Conservation (phyloP, 2,113 vertebrate genomes). For the Anolis sagrei region DNA sequence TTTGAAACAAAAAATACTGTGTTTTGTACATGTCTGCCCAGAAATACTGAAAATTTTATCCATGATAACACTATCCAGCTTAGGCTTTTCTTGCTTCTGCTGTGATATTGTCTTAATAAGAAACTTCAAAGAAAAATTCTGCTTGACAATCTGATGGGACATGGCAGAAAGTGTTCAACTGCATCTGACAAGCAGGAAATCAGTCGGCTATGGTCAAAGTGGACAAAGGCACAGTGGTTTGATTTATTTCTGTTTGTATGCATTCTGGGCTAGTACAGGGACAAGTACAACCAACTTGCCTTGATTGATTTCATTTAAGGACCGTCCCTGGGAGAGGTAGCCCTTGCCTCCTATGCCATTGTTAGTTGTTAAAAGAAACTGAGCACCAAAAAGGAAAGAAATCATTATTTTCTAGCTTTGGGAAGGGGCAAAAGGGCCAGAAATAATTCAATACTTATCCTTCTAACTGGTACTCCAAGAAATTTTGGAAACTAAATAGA, state of each 20-base stretch:
- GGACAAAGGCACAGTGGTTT: neutral
- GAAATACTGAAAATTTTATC: neutral
- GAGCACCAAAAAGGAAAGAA: neutral
- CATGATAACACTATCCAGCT: neutral
- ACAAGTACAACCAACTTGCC: neutral
- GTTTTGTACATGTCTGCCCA: neutral
- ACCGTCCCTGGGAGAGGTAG: neutral
- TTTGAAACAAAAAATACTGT: neutral
- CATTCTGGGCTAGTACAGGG: neutral
- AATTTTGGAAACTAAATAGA: neutral
- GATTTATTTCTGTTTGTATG: neutral
- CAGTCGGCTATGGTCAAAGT: neutral
- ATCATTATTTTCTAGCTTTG: slow-evolving; percentile 21
- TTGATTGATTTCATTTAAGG: neutral
- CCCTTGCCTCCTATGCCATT: neutral
- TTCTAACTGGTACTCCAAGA: neutral
- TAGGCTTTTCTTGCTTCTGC: neutral
- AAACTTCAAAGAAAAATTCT: neutral
- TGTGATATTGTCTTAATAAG: neutral
- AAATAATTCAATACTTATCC: slow-evolving; percentile 10
- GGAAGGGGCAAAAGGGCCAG: neutral
- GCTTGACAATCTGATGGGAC: neutral
- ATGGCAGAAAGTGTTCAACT: neutral
- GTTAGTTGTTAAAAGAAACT: neutral
- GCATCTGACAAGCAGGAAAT: neutral